Conservation (phyloP, 2,888 invertebrate species). For the Drosophila limbata region DNA sequence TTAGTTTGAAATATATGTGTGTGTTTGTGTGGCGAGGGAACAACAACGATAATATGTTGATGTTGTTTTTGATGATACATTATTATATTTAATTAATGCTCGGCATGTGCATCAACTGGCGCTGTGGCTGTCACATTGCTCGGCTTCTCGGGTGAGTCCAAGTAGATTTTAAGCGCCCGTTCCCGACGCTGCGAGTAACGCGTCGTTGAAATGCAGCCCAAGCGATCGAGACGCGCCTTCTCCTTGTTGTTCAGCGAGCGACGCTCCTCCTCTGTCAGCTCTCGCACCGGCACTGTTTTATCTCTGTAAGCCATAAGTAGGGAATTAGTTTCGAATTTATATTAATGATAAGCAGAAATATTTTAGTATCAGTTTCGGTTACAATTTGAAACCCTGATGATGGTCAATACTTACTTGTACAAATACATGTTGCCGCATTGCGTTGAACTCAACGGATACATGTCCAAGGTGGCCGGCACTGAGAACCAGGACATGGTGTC, state of each 20-base stretch:
- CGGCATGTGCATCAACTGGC: slow-evolving; percentile 66
- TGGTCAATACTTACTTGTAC: slow-evolving; percentile 87
- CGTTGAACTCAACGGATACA: slow-evolving; percentile 87
- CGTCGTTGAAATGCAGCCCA: slow-evolving; percentile 83
- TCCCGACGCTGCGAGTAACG: slow-evolving; percentile 89
- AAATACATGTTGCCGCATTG: slow-evolving; percentile 89
- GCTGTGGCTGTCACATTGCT: slow-evolving; percentile 69
- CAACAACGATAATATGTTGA: slow-evolving; percentile 5
- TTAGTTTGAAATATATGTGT: slow-evolving; percentile 40
- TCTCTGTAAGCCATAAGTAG: slow-evolving; percentile 86
- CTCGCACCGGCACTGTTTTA: slow-evolving; percentile 87
- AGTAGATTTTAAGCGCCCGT: slow-evolving; percentile 90
- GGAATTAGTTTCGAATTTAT: not conserved
- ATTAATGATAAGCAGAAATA: not conserved
- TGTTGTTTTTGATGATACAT: not conserved
- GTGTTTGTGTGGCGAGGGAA: slow-evolving; percentile 31
- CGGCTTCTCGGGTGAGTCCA: slow-evolving; percentile 86
- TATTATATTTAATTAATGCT: slow-evolving; percentile 47
- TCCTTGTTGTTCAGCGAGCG: slow-evolving; percentile 88
- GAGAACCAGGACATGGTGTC: slow-evolving; percentile 88
- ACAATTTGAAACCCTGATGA: too few relatives aligned
- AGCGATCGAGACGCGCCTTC: slow-evolving; percentile 86
- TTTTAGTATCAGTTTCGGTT: too few relatives aligned
- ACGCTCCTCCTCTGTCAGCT: slow-evolving; percentile 87
- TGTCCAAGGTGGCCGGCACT: slow-evolving; percentile 86